Conservation (phyloP, 2,113 vertebrate species). For the Ammodytes marinus region DNA sequence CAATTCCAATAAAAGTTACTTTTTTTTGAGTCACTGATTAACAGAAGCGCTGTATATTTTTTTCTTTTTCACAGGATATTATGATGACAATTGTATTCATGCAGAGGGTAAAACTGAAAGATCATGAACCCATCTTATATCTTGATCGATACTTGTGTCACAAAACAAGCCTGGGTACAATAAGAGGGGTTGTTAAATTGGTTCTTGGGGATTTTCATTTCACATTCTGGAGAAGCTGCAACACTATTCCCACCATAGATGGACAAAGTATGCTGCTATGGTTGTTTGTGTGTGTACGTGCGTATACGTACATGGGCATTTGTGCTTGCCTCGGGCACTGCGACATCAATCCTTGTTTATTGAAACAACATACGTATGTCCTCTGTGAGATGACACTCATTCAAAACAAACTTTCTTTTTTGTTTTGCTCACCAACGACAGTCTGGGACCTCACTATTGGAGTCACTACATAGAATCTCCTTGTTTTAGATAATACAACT, state of each 20-base stretch:
- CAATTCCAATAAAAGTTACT: neutral
- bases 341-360: slow-evolving; percentile 58
- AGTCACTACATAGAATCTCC: neutral
- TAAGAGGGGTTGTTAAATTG: slow-evolving; percentile 16
- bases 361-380: slow-evolving; percentile 65
- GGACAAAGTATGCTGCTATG: slow-evolving; percentile 54
- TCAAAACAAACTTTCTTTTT: slow-evolving; percentile 42
- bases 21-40: neutral
- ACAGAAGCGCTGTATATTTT: neutral
- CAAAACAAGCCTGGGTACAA: neutral
- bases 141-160: no score
- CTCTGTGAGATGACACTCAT: slow-evolving; percentile 39
- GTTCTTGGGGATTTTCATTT: slow-evolving; percentile 6
- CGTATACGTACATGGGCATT: slow-evolving; percentile 18
- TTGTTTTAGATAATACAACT: neutral
- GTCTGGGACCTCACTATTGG: neutral
- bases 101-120: neutral
- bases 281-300: neutral
- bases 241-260: slow-evolving; percentile 69
- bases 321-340: slow-evolving; percentile 30
- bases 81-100: neutral
- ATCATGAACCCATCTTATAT: neutral
- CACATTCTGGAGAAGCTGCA: slow-evolving; percentile 18
- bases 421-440: neutral
- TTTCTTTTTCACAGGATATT: neutral